These are phyloP conservation scores for Diglossa brunneiventris DNA, from an alignment of 2,113 vertebrate genomes.

Conservation along the genomic window DNA sequence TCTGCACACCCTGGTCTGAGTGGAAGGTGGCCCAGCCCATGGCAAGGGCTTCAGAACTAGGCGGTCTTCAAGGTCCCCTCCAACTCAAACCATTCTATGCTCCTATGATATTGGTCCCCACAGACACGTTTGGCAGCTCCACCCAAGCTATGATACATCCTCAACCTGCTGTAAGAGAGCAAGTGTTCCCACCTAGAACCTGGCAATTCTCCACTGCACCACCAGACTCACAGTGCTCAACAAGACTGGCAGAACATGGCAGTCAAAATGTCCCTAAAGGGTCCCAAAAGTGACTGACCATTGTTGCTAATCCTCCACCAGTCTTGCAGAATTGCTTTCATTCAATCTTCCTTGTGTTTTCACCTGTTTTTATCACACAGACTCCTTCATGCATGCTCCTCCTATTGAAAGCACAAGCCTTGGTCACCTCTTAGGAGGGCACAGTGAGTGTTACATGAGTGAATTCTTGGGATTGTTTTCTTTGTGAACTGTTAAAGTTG, in stretches of 20 bases:
- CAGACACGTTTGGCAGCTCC: neutral
- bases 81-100: neutral
- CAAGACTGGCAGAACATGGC: neutral
- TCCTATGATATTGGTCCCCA: neutral
- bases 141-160: neutral
- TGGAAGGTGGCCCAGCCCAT: neutral
- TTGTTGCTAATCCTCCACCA: neutral
- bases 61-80: neutral
- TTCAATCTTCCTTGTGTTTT: neutral
- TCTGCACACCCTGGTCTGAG: neutral
- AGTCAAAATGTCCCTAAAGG: neutral
- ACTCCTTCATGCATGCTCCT: neutral
- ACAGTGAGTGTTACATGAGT: neutral
- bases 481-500: conserved; percentile 16
- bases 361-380: neutral
- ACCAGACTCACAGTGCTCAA: fast-evolving
- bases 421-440: neutral
- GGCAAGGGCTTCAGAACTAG: neutral
- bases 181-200: neutral
- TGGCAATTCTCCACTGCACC: neutral
- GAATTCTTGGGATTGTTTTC: neutral
- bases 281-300: neutral
- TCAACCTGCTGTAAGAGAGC: neutral
- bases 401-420: neutral
- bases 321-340: neutral